These are phyloP conservation scores for Catharus fuscescens DNA, from an alignment of 2,113 vertebrate genomes.

Conservation along the genomic window DNA sequence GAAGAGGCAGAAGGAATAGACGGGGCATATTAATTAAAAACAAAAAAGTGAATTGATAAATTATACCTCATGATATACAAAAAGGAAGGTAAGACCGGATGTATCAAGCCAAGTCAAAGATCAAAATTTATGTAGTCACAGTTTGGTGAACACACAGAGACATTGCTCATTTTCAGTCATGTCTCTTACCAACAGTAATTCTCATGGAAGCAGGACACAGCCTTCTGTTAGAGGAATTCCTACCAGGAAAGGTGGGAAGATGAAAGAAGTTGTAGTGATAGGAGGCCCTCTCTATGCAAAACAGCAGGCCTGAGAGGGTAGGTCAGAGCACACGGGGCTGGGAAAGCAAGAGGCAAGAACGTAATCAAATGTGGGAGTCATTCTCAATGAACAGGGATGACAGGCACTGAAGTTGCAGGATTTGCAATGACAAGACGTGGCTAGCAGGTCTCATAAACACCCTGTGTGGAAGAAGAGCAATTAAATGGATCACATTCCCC, in stretches of 20 bases:
- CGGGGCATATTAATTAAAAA: not conserved
- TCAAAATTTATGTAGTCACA: not conserved
- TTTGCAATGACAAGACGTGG: not conserved
- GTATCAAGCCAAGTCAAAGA: not conserved
- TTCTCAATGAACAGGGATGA: not conserved
- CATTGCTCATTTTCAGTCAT: not conserved
- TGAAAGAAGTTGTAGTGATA: not conserved
- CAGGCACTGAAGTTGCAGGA: not conserved
- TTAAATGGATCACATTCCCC: fast-evolving
- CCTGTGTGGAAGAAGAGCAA: not conserved
- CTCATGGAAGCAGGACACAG: not conserved
- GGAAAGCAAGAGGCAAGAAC: not conserved
- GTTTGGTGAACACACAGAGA: not conserved
- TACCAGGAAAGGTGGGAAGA: not conserved
- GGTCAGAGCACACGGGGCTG: not conserved
- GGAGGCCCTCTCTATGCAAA: not conserved
- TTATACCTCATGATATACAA: not conserved
- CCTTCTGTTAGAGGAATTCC: not conserved
- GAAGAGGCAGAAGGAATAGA: not conserved
- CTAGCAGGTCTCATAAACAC: not conserved
- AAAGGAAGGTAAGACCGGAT: not conserved
- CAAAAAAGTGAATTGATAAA: not conserved
- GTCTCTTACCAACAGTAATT: not conserved
- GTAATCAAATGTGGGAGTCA: not conserved
- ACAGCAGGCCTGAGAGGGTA: not conserved